phyloP scores from a whole-genome alignment of 2,797 vertebrate species.

The Leucoraja ocellata region DNA sequence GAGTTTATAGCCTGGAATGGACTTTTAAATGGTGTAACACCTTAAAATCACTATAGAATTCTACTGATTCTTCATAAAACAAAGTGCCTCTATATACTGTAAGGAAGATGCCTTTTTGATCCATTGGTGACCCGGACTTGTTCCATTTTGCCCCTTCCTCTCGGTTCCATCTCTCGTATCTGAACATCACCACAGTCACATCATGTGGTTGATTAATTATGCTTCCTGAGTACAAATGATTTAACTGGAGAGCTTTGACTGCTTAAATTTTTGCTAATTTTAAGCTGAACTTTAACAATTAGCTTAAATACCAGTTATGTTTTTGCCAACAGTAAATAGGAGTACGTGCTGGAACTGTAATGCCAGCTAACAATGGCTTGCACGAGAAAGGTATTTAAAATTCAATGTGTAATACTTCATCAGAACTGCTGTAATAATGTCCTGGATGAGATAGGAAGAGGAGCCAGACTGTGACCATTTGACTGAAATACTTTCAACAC shows the following conservation, averaged over 20 bases:
- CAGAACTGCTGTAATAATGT: neutral
- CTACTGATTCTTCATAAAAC: neutral
- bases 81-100: neutral
- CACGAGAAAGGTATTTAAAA: neutral
- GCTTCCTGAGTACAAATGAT: neutral
- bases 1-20: no score
- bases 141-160: no score
- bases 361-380: neutral
- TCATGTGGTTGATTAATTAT: neutral
- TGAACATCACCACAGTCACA: neutral
- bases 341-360: neutral
- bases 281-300: neutral
- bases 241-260: neutral
- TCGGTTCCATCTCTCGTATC: neutral
- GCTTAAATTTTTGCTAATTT: neutral
- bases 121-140: neutral
- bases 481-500: constrained; percentile 1
- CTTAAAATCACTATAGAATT: no score
- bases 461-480: neutral
- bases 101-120: neutral
- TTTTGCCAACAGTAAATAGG: neutral
- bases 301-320: neutral
- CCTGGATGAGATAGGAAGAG: neutral
- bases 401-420: neutral
- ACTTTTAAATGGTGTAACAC: no score